Conservation (phyloP, 2,888 invertebrate genomes). For the Amitus sp. region DNA sequence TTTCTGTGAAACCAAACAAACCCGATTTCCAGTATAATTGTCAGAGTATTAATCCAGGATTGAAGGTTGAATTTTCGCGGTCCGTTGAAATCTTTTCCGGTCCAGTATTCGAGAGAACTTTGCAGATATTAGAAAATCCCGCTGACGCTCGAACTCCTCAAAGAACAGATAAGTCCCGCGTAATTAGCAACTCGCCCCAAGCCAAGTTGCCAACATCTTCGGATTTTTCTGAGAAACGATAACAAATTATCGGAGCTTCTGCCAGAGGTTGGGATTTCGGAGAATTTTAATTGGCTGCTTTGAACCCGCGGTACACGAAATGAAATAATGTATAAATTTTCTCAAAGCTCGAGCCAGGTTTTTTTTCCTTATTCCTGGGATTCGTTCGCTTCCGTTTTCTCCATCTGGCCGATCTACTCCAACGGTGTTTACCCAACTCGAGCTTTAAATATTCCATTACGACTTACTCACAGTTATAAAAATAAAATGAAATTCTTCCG, state of each 20-base stretch:
- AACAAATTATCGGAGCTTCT: neutral
- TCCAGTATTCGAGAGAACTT: conserved; percentile 10
- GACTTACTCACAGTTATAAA: conserved; percentile 22
- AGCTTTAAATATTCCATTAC: conserved; percentile 52
- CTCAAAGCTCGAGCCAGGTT: conserved; percentile 37
- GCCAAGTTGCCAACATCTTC: neutral
- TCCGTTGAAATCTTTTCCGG: conserved; percentile 1
- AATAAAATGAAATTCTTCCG: neutral
- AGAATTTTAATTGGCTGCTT: conserved; percentile 4
- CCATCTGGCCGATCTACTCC: conserved; percentile 24
- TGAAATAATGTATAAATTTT: conserved; percentile 51
- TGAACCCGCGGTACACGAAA: conserved; percentile 41
- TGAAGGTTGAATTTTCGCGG: no score
- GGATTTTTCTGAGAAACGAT: neutral
- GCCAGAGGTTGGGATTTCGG: neutral
- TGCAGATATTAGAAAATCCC: conserved; percentile 46
- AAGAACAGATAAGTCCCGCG: conserved; percentile 23
- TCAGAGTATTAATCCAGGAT: neutral
- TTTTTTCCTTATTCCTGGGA: conserved; percentile 11
- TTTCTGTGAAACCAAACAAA: no score
- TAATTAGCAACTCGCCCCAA: conserved; percentile 1
- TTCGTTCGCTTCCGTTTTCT: conserved; percentile 30
- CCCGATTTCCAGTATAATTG: neutral
- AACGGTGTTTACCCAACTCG: conserved; percentile 44
- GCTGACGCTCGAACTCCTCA: conserved; percentile 42